Evolutionary conservation across 37 sponge, comb jelly and placozoan species (phyloP).

Genomic region (Haliclona indistincta): DNA sequence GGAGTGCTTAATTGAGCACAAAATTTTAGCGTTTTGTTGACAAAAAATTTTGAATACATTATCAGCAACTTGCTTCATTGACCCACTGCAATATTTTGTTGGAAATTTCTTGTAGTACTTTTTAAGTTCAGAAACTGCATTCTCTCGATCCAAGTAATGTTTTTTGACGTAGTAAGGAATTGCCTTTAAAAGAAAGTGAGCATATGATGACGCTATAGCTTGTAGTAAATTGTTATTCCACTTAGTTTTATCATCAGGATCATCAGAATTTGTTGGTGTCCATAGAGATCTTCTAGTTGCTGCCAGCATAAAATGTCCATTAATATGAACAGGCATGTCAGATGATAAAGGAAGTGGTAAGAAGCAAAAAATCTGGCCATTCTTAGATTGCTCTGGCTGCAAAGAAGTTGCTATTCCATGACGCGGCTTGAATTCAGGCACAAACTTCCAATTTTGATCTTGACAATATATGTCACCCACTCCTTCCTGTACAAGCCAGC

Average conservation of each 20-base stretch:
- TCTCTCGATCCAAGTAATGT: too few relatives aligned
- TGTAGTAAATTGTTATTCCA: slow-evolving; percentile 45
- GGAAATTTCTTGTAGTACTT: too few relatives aligned
- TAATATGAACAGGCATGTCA: slow-evolving; percentile 36
- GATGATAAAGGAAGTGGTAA: slow-evolving; percentile 39
- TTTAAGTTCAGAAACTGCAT: too few relatives aligned
- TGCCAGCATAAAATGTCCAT: slow-evolving; percentile 55
- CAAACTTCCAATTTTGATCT: slow-evolving; percentile 8
- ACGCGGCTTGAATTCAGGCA: background rate
- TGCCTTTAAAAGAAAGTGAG: slow-evolving; percentile 30
- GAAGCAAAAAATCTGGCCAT: slow-evolving; percentile 35
- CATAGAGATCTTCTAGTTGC: slow-evolving; percentile 17
- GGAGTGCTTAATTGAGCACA: too few relatives aligned
- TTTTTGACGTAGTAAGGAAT: too few relatives aligned
- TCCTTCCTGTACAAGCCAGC: slow-evolving; percentile 22
- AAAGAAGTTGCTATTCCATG: slow-evolving; percentile 32
- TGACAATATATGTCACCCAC: background rate
- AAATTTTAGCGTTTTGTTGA: too few relatives aligned
- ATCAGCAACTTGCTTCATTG: too few relatives aligned
- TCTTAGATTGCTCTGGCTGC: background rate
- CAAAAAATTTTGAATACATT: too few relatives aligned
- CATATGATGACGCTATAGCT: slow-evolving; percentile 44
- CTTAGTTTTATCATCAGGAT: slow-evolving; percentile 2
- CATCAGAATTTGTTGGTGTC: background rate
- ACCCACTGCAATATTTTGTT: too few relatives aligned